Conservation (phyloP, 2,888 invertebrate genomes). For the Melanophora roralis region DNA sequence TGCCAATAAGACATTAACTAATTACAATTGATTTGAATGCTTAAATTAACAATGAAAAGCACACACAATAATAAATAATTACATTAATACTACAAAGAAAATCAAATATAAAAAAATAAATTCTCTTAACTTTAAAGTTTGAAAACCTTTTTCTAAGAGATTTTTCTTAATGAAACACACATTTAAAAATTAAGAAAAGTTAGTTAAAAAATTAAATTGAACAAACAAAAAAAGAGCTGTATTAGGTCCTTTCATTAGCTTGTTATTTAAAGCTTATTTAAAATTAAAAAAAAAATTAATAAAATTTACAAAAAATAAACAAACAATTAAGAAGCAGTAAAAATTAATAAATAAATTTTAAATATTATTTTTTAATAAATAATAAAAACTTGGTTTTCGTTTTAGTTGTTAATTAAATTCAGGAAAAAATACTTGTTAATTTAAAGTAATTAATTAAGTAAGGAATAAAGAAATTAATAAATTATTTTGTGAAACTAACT, state of each 20-base stretch:
- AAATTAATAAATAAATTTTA: conserved; percentile 16
- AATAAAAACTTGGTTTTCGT: conserved; percentile 15
- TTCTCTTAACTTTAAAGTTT: too few species aligned
- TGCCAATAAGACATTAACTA: conserved; percentile 58
- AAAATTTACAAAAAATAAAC: conserved; percentile 23
- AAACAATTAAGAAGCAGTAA: conserved; percentile 41
- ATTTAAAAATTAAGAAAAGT: conserved; percentile 3
- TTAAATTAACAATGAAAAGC: conserved; percentile 50
- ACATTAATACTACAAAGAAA: neutral
- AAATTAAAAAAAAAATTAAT: conserved; percentile 21
- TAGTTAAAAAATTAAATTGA: neutral
- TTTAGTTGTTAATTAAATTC: neutral
- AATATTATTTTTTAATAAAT: too few species aligned
- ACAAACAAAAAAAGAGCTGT: neutral
- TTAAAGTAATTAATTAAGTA: conserved; percentile 22
- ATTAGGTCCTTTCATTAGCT: neutral
- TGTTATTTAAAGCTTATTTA: conserved; percentile 56
- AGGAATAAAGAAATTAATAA: conserved; percentile 15
- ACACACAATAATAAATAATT: conserved; percentile 14
- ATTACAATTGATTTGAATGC: conserved; percentile 54
- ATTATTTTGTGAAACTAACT: conserved; percentile 74
- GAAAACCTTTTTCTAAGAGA: too few species aligned
- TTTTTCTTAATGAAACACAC: neutral
- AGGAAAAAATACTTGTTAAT: conserved; percentile 29
- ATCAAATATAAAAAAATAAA: neutral